Evolutionary conservation across 1,140 invertebrate species (phyloP).

Genomic region (Palaemon carinicauda): DNA sequence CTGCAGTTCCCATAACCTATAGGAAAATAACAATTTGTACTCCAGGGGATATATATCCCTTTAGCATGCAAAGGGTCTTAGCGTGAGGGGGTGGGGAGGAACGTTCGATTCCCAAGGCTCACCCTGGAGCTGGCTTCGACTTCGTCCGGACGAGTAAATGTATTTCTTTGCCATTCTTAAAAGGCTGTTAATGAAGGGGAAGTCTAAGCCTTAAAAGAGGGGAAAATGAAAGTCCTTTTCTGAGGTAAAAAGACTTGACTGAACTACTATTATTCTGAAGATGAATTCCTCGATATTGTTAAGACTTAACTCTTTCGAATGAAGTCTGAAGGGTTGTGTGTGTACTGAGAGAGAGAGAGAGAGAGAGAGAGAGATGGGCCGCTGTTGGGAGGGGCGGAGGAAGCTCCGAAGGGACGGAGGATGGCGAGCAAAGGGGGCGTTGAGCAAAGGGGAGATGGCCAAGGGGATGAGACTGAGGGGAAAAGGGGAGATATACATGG

Average conservation of each 20-base stretch:
- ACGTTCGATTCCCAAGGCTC: conserved; percentile 22
- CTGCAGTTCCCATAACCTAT: not conserved
- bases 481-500: not conserved
- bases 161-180: not conserved
- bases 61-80: conserved; percentile 32
- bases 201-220: too few species aligned
- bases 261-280: too few species aligned
- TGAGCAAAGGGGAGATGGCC: not conserved
- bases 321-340: not conserved
- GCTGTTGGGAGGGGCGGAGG: conserved; percentile 19
- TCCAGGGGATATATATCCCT: conserved; percentile 15
- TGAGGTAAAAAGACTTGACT: too few species aligned
- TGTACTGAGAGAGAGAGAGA: not conserved
- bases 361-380: conserved; percentile 14
- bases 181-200: too few species aligned
- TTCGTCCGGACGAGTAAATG: not conserved
- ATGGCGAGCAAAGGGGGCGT: not conserved
- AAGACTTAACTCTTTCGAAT: not conserved
- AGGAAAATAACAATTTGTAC: conserved; percentile 17
- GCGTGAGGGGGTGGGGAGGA: conserved; percentile 26
- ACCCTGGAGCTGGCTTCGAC: not conserved
- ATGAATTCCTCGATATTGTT: not conserved
- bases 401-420: not conserved
- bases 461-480: not conserved
- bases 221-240: too few species aligned